A percentile compares a stretch with the other conserved stretches of the same genome.
Evolutionary conservation across 2,888 invertebrate genomes (phyloP).

Genomic region (Hemicrepidius hirtus): DNA sequence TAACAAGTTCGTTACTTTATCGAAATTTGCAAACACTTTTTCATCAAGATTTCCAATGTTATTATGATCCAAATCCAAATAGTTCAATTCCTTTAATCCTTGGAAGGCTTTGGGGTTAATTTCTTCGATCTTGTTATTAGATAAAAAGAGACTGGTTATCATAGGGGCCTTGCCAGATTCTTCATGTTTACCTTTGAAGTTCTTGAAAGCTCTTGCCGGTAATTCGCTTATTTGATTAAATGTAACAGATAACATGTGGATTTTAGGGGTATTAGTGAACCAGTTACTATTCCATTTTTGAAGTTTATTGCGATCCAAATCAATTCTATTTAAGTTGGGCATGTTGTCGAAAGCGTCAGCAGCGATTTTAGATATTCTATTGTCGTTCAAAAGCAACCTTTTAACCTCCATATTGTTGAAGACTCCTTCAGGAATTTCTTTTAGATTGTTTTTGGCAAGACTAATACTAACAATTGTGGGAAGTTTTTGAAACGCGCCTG

Average conservation of each 20-base stretch:
- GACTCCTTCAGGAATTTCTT: constrained; percentile 43
- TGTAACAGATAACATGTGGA: constrained; percentile 62
- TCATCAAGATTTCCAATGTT: neutral
- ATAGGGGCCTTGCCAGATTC: neutral
- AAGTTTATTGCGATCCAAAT: constrained; percentile 65
- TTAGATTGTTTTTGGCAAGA: constrained; percentile 34
- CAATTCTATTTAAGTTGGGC: constrained; percentile 62
- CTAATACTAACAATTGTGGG: constrained; percentile 31
- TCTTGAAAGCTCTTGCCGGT: constrained; percentile 55
- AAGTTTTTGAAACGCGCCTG: constrained; percentile 51
- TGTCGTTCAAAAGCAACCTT: constrained; percentile 32
- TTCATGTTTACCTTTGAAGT: constrained; percentile 33
- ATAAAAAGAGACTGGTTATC: constrained; percentile 31
- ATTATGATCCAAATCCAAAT: constrained; percentile 42
- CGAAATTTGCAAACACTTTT: constrained; percentile 25
- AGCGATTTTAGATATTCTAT: constrained; percentile 46
- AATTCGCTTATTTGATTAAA: constrained; percentile 62
- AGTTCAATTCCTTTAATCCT: constrained; percentile 36
- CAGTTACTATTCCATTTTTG: constrained; percentile 65
- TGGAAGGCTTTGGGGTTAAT: constrained; percentile 33
- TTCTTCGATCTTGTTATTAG: constrained; percentile 28
- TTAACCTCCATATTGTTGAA: constrained; percentile 39
- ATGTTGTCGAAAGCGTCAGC: constrained; percentile 60
- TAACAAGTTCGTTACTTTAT: constrained; percentile 26
- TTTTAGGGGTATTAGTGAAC: constrained; percentile 65